phyloP scores from a whole-genome alignment of 1,140 invertebrate genomes.

The Anthonomus grandis region DNA sequence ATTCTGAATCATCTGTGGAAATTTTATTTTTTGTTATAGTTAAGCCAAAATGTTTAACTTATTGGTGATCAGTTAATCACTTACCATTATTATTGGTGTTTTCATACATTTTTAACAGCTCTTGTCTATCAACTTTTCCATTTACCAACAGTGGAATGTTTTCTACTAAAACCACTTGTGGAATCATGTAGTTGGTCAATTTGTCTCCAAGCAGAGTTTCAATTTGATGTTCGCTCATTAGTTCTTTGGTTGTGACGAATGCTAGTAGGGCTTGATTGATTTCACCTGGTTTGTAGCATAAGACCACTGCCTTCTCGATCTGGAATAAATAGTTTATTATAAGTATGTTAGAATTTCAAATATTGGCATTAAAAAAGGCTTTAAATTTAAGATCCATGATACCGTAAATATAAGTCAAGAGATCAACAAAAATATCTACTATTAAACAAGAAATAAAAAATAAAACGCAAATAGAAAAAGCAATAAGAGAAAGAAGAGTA shows the following conservation, averaged over 20 bases:
- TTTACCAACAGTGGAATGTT: constrained; percentile 75
- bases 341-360: too few relatives aligned
- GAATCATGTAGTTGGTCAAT: constrained; percentile 73
- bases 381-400: too few relatives aligned
- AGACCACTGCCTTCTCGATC: constrained; percentile 57
- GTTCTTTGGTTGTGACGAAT: constrained; percentile 61
- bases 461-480: constrained; percentile 38
- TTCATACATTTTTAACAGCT: constrained; percentile 68
- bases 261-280: constrained; percentile 68
- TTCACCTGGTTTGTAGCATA: constrained; percentile 75
- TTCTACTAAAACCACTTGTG: constrained; percentile 70
- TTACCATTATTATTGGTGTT: constrained; percentile 62
- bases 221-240: constrained; percentile 59
- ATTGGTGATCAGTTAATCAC: too few relatives aligned
- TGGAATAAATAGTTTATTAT: constrained; percentile 33
- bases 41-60: neutral
- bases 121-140: constrained; percentile 80
- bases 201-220: constrained; percentile 60
- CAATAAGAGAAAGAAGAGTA: too few relatives aligned
- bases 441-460: constrained; percentile 35
- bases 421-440: too few relatives aligned
- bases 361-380: too few relatives aligned
- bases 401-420: neutral
- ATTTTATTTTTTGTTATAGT: neutral
- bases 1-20: constrained; percentile 32